Base-by-base conservation (phyloP, 2,113 vertebrate species). In the Lamprologus sp. region DNA sequence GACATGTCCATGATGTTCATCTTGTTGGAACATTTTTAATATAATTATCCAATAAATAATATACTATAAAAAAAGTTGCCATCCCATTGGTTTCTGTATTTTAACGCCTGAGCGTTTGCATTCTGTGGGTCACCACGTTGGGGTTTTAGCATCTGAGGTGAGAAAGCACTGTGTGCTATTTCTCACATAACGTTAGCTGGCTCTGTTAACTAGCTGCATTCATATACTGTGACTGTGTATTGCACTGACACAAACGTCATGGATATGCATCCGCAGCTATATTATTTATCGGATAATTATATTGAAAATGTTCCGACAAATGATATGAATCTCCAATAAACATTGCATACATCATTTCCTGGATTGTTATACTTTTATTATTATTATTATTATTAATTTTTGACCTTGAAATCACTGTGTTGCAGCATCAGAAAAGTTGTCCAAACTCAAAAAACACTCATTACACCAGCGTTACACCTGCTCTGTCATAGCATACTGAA, bases 161-260 rank as follows among this genome's bases (percentile, higher is more conserved):
- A 45, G 37, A 70, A 15, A 73, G 65, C 65, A 45, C 2, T 26
- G 13, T 10, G 37, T 45, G 37, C 21, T 73, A 45, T 45, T 73
- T 73, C 8, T 45, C 65, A 1, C 13, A 23, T 70, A 73, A 45
- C 0, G 1, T 0, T 73, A 45, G 37, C 68, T 45, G 68, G 21
- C 68, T 73, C 23, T 73, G 68, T 15, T 45, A 73, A 42, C 65
- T 23, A 26, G 37, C 37, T 73, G 21, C 15, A 60, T 31, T 60
- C 1, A 3, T 17, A 60, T 60, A 60, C 5, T 17, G 56, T 60
- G 26, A 60, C 14, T 60, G 56, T 58, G 56, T 0, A 60, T 60
- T 31, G 56, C 54, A 56, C 54, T 26, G 7, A 5, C 54, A 56
- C 54, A 56, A 56, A 56, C 23, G 0, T 56, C 54, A 56, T 26